Evolutionary conservation across 2,113 vertebrate genomes (phyloP).

Genomic region (Thunnus maccoyii): DNA sequence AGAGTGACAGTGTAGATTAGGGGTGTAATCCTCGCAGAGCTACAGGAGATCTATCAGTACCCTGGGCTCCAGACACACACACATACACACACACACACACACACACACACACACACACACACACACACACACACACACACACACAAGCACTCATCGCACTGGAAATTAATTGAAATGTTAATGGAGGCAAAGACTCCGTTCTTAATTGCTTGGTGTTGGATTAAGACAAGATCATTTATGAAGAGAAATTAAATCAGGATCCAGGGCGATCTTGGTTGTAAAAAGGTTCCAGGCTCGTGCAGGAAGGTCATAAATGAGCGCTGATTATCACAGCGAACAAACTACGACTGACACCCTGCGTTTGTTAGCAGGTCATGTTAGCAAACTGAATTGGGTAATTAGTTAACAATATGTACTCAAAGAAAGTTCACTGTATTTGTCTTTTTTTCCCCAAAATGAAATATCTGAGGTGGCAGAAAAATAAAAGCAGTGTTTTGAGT

Average conservation of each 20-base stretch:
- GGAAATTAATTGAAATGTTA: slow-evolving; percentile 91
- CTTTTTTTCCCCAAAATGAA: slow-evolving; percentile 77
- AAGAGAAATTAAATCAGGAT: slow-evolving; percentile 78
- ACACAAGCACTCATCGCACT: slow-evolving; percentile 80
- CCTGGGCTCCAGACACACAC: slow-evolving; percentile 79
- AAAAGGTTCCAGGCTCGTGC: slow-evolving; percentile 38
- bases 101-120: slow-evolving; percentile 87
- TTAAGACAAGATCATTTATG: slow-evolving; percentile 85
- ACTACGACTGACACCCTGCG: slow-evolving; percentile 36
- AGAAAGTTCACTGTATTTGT: slow-evolving; percentile 83
- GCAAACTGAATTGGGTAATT: slow-evolving; percentile 74
- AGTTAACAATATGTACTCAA: slow-evolving; percentile 84
- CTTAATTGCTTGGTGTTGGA: slow-evolving; percentile 82
- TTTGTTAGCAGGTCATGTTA: slow-evolving; percentile 69
- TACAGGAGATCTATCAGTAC: slow-evolving; percentile 82
- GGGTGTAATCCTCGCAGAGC: slow-evolving; percentile 89
- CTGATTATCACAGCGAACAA: slow-evolving; percentile 40
- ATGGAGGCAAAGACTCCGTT: slow-evolving; percentile 80
- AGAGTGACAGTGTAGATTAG: slow-evolving; percentile 90
- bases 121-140: slow-evolving; percentile 87
- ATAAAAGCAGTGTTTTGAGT: slow-evolving; percentile 82
- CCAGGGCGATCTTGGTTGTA: slow-evolving; percentile 43
- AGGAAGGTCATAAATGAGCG: slow-evolving; percentile 54
- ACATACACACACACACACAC: slow-evolving; percentile 87
- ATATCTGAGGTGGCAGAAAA: slow-evolving; percentile 84